phyloP scores from a whole-genome alignment of 2,888 invertebrate species.

The Rugalucina vietnamica region DNA sequence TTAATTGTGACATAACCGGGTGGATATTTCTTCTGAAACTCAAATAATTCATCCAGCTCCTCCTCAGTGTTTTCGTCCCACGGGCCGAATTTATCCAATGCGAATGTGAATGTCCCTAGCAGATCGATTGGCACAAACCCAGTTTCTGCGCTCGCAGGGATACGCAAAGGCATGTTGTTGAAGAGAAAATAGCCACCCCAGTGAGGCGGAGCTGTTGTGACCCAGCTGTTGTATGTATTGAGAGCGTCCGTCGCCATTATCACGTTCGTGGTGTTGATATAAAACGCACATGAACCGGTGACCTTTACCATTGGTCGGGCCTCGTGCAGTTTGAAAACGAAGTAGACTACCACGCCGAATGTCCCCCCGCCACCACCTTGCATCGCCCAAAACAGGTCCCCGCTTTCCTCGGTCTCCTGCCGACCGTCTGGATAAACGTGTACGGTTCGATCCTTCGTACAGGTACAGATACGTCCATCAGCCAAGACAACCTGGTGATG shows the following conservation, averaged over 20 bases:
- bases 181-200: slow-evolving; percentile 63
- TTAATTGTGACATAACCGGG: not conserved
- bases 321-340: slow-evolving; percentile 53
- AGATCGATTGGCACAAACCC: not conserved
- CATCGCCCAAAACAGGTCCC: slow-evolving; percentile 67
- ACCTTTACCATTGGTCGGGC: slow-evolving; percentile 39
- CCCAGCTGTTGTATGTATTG: not conserved
- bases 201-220: slow-evolving; percentile 37
- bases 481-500: slow-evolving; percentile 50
- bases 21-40: not conserved
- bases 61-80: slow-evolving; percentile 49
- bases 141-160: not conserved
- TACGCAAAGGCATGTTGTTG: slow-evolving; percentile 20
- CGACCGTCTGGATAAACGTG: slow-evolving; percentile 18
- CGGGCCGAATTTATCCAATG: slow-evolving; percentile 55
- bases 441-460: slow-evolving; percentile 27
- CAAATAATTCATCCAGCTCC: not conserved
- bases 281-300: not conserved
- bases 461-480: slow-evolving; percentile 50
- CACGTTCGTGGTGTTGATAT: slow-evolving; percentile 20
- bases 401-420: slow-evolving; percentile 9
- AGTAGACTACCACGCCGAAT: slow-evolving; percentile 56
- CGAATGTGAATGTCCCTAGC: slow-evolving; percentile 32
- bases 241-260: not conserved
- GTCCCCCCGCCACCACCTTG: slow-evolving; percentile 68